Evolutionary conservation across 2,113 vertebrate species (phyloP), one percentile per base, ranked within the genome.

Genomic region (Vidua chalybeata): DNA sequence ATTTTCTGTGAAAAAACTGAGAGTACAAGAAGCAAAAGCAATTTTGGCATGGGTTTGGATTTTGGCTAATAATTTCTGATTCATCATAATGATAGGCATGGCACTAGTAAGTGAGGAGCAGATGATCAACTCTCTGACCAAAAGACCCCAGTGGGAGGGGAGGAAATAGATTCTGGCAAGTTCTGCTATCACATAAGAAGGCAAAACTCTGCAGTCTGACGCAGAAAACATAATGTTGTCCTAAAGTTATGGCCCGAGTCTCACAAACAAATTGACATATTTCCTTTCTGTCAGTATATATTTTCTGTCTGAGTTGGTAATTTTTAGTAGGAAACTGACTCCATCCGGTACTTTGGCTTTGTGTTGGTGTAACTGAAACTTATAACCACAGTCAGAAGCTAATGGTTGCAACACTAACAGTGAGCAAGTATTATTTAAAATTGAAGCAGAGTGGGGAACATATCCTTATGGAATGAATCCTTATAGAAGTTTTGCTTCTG

Each of bases 111-210:
- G 12, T 21, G 18, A 84, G 43, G 3, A 85, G 15, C 22, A 74
- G 27, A 31, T 59, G 3, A 81, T 39, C 7, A 24, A 51, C 33
- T 27, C 31, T 68, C 19, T 46, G 35, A 67, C 5, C 9, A 49
- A 61, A 76, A 39, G 33, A 58, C 3, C 8, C 28, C 23, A 39
- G 7, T 10, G 5, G 6, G 35, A 73, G 0, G 0, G 13, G 5
- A 59, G 13, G 21, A 67, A 43, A 67, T 31, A 49, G 2, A 51
- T 37, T 67, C 45, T 76, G 31, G 5, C 6, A 37, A 87, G 10
- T 45, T 5, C 22, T 52, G 26, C 33, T 75, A 35, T 46, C 16
- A 61, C 61, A 5, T 23, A 46, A 55, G 30, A 73, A 68, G 17
- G 11, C 18, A 48, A 56, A 89, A 75, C 13, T 73, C 39, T 24